Base-by-base conservation (phyloP, 2,888 invertebrate genomes). In the Mythimna pallens region DNA sequence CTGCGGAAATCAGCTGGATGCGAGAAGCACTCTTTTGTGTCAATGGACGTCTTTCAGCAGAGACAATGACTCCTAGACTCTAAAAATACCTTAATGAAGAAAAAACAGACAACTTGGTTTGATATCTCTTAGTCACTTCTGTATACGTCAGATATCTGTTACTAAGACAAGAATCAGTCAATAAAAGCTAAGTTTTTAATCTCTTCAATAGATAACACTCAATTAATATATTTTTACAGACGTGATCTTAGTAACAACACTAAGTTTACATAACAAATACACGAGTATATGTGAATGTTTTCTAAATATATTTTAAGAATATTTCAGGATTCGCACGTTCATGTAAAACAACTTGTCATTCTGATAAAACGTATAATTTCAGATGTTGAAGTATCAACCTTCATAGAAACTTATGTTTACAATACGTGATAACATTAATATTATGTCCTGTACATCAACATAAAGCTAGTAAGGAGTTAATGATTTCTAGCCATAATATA, bases 291-390 rank as follows among this genome's bases (percentile, higher is more conserved):
- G 30, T 30, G 17, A 40, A 43, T 63, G 50, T 83, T 83, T 74
- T 73, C n/a, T 68, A 65, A 74, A 79, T 65, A 74, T 70, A 17
- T 55, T 30, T 73, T 52, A 20, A 34, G 30, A 79, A 70, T 55
- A 0, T 58, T 17, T 61, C 20, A 52, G 55, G 58, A 66, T 55
- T 66, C 34, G 34, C 83, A 83, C 83, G 81, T 83, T 79, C 61
- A 34, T 50, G 57, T 68, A 61, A 65, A 72, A 52, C 22, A 30
- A 50, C 20, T 65, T 17, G 22, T 67, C 14, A n/a, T 34, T 47
- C 12, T 65, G 67, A 73, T 78, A 83, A 68, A 20, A 30, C 25
- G 3, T 47, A 3, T 25, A 30, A 47, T 34, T 52, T 30, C 4
- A 61, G 17, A 30, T 62, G 57, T 54, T 63, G 47, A 66, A 73